Evolutionary conservation across 2,113 vertebrate genomes (phyloP).

Genomic region (Limanda limanda): DNA sequence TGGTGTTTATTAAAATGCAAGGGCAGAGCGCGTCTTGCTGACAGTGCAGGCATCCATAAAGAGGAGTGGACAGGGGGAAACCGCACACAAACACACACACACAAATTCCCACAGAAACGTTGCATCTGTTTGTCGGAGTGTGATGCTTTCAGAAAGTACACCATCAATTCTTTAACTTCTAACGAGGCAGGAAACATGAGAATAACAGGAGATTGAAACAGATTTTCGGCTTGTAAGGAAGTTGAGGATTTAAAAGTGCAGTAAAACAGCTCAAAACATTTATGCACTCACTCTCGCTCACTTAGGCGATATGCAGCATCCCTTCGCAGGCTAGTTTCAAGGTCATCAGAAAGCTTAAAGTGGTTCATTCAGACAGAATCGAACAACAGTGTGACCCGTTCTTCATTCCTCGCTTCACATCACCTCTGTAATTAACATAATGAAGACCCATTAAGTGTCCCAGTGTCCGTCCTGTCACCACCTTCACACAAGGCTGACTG

Average conservation of each 20-base stretch:
- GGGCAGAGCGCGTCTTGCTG: conserved; percentile 65
- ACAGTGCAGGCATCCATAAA: conserved; percentile 74
- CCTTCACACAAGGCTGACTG: conserved; percentile 38
- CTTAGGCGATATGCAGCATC: conserved; percentile 3
- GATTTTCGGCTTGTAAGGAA: background rate
- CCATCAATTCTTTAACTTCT: background rate
- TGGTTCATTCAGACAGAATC: conserved; percentile 33
- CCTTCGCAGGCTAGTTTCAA: conserved; percentile 59
- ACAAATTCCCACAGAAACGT: conserved; percentile 2
- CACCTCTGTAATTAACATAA: conserved; percentile 78
- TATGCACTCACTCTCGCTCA: conserved; percentile 15
- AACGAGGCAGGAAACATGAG: background rate
- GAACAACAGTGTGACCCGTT: conserved; percentile 43
- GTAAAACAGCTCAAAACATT: conserved; percentile 24
- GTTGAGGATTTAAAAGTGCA: conserved; percentile 13
- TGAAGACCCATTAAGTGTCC: conserved; percentile 82
- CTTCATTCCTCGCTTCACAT: conserved; percentile 66
- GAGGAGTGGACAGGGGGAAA: conserved; percentile 34
- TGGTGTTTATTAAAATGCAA: conserved; percentile 80
- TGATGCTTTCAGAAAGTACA: conserved; percentile 2
- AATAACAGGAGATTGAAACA: background rate
- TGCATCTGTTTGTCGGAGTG: conserved; percentile 10
- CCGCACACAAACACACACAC: conserved; percentile 30
- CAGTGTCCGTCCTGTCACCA: conserved; percentile 40
- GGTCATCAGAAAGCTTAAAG: conserved; percentile 67